Conservation (phyloP, 2,113 vertebrate genomes). For the Cinclus mexicanus region DNA sequence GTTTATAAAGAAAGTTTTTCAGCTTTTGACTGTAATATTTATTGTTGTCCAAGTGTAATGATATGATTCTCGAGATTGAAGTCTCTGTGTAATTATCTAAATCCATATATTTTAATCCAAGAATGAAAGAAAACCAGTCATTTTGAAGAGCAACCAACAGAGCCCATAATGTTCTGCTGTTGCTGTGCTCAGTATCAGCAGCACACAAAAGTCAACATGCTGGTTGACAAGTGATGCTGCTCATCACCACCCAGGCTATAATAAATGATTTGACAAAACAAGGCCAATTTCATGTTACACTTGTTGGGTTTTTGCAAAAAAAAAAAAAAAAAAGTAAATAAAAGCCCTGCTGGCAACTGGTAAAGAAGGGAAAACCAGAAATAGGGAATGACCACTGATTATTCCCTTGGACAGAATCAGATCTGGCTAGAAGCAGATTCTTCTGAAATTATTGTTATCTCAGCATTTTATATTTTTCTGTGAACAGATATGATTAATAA, state of each 20-base stretch:
- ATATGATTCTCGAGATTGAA: conserved; percentile 3
- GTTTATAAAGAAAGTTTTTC: not conserved
- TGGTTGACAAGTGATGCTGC: not conserved
- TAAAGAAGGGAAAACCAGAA: not conserved
- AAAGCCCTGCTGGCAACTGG: not conserved
- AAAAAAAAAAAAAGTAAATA: not conserved
- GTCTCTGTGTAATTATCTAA: conserved; percentile 11
- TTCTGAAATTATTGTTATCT: conserved; percentile 50
- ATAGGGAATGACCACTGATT: not conserved
- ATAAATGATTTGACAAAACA: not conserved
- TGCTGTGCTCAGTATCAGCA: not conserved
- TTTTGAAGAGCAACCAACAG: conserved; percentile 20
- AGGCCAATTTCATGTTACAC: not conserved
- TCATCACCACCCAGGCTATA: not conserved
- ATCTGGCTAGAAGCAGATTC: conserved; percentile 8
- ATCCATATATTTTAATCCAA: conserved; percentile 5
- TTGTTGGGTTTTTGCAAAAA: not conserved
- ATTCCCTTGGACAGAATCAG: not conserved
- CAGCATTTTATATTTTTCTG: conserved; percentile 13
- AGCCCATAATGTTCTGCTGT: conserved; percentile 12
- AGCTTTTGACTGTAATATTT: not conserved
- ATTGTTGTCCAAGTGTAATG: not conserved
- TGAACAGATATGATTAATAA: conserved; percentile 31
- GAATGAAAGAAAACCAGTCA: not conserved
- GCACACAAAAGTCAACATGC: not conserved